phyloP scores from a whole-genome alignment of 2,888 invertebrate species.

The Anthrax anthrax region DNA sequence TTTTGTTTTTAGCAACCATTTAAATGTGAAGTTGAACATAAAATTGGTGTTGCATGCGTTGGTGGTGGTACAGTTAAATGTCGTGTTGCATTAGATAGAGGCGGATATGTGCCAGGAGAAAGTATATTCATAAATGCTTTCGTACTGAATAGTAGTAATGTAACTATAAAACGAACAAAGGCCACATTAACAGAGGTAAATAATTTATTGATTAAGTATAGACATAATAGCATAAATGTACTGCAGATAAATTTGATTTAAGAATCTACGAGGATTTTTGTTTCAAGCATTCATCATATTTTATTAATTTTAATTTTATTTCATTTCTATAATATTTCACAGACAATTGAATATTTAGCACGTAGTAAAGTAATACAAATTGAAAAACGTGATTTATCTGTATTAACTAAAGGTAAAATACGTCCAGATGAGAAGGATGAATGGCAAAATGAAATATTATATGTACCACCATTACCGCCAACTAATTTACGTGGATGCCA shows the following conservation, averaged over 20 bases:
- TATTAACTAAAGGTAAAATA: constrained; percentile 64
- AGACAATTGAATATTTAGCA: constrained; percentile 81
- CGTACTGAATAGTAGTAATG: constrained; percentile 71
- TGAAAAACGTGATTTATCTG: constrained; percentile 72
- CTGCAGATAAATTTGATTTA: not conserved
- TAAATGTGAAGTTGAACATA: constrained; percentile 82
- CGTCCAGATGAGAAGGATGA: constrained; percentile 66
- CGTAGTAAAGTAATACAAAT: constrained; percentile 75
- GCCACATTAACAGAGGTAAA: constrained; percentile 59
- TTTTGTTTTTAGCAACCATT: constrained; percentile 57
- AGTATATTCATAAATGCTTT: constrained; percentile 75
- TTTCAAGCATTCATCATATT: no score
- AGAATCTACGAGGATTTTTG: not conserved
- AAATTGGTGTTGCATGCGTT: constrained; percentile 75
- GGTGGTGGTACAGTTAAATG: constrained; percentile 78
- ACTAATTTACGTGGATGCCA: constrained; percentile 89
- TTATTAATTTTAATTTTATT: not conserved
- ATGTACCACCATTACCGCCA: constrained; percentile 87
- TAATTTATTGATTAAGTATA: constrained; percentile 22
- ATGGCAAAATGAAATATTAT: constrained; percentile 78
- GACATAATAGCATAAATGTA: no score
- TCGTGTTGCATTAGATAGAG: constrained; percentile 73
- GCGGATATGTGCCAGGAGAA: constrained; percentile 91
- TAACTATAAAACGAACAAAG: constrained; percentile 70
- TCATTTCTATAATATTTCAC: constrained; percentile 12